Conservation (phyloP, 1,140 invertebrate genomes). For the Orius laevigatus region DNA sequence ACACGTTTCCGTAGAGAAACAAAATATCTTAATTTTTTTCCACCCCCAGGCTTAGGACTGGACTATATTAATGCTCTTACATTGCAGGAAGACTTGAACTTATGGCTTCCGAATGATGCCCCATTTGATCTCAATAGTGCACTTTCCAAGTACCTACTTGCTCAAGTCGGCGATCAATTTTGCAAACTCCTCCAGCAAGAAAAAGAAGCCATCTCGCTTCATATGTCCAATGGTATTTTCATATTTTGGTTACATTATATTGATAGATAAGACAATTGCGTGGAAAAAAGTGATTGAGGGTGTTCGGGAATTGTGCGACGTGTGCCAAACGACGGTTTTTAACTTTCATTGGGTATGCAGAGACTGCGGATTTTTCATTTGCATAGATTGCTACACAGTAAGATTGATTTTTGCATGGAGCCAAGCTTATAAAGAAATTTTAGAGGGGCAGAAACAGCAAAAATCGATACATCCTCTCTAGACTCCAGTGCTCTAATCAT, state of each 20-base stretch:
- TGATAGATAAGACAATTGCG: constrained; percentile 50
- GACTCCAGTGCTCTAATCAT: constrained; percentile 75
- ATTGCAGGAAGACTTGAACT: constrained; percentile 63
- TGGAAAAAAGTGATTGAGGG: constrained; percentile 93
- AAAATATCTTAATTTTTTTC: no score
- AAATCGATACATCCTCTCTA: constrained; percentile 56
- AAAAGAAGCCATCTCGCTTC: constrained; percentile 63
- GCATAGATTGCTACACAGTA: constrained; percentile 90
- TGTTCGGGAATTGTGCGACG: constrained; percentile 95
- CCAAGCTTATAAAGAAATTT: constrained; percentile 43
- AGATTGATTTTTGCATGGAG: constrained; percentile 14
- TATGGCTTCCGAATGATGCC: constrained; percentile 60
- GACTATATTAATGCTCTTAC: no score
- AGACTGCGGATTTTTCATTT: constrained; percentile 94
- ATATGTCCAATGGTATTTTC: constrained; percentile 52
- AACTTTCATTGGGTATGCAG: constrained; percentile 96
- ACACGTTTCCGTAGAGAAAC: no score
- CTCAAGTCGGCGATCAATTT: constrained; percentile 89
- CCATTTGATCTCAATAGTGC: constrained; percentile 66
- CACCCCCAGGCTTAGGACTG: no score
- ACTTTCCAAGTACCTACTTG: constrained; percentile 75
- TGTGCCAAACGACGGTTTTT: constrained; percentile 93
- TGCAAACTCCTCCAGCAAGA: constrained; percentile 87
- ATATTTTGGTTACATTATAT: constrained; percentile 4
- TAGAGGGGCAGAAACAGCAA: constrained; percentile 43